Conservation (phyloP, 2,888 invertebrate species). For the Tetragnatha montana region DNA sequence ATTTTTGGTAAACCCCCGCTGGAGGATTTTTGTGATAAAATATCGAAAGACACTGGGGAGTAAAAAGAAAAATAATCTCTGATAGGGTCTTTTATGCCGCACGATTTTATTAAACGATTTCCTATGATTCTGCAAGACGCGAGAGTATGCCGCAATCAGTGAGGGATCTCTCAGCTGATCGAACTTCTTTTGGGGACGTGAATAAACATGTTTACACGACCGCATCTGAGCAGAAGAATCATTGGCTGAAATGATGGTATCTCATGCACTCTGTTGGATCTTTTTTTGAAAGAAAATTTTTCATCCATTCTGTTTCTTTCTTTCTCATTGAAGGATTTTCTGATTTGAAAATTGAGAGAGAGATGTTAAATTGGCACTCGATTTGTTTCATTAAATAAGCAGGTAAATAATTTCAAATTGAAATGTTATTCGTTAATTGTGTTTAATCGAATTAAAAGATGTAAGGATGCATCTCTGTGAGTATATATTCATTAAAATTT, state of each 20-base stretch:
- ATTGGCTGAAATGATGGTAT: constrained; percentile 14
- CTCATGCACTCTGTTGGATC: constrained; percentile 1
- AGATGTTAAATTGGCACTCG: too few species aligned
- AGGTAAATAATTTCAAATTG: too few species aligned
- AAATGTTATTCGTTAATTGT: too few species aligned
- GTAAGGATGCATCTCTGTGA: too few species aligned
- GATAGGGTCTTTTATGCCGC: neutral
- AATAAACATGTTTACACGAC: constrained; percentile 14
- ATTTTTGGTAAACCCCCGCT: neutral
- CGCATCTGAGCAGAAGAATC: neutral
- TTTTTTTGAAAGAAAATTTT: too few species aligned
- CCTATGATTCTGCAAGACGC: neutral
- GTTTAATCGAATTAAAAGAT: too few species aligned
- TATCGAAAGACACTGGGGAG: neutral
- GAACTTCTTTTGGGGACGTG: neutral
- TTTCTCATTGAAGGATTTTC: too few species aligned
- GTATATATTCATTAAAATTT: too few species aligned
- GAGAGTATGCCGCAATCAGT: constrained; percentile 16
- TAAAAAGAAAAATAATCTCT: neutral
- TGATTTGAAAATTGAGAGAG: too few species aligned
- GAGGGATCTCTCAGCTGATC: constrained; percentile 5
- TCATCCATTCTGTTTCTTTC: too few species aligned
- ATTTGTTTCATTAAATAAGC: too few species aligned
- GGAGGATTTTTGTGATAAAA: constrained; percentile 9
- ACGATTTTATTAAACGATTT: constrained; percentile 41